Evolutionary conservation across 2,113 vertebrate genomes (phyloP).

Genomic region (Odocoileus hemionus): DNA sequence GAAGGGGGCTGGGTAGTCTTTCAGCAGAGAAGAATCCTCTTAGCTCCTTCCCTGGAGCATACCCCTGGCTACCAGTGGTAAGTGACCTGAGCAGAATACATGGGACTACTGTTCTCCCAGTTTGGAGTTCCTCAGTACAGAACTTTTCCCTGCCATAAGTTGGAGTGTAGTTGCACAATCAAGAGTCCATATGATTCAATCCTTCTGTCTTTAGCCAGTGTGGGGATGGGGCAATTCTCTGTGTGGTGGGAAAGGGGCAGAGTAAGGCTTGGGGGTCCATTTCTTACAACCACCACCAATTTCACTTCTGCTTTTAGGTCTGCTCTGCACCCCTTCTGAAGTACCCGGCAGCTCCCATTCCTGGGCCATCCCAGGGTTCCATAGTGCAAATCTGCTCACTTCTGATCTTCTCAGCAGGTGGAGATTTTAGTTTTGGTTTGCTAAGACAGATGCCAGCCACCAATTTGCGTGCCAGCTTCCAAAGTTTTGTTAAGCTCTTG

Average conservation of each 20-base stretch:
- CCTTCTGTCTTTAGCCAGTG: not conserved
- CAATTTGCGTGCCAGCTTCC: not conserved
- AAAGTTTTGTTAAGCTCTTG: not conserved
- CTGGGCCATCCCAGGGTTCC: not conserved
- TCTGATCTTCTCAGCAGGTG: not conserved
- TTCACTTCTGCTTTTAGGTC: not conserved
- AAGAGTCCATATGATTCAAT: not conserved
- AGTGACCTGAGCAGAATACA: not conserved
- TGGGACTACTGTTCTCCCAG: not conserved
- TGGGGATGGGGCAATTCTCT: not conserved
- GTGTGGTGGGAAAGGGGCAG: rapidly evolving
- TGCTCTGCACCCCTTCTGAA: not conserved
- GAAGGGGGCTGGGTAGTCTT: not conserved
- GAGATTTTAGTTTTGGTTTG: not conserved
- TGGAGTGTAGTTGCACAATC: not conserved
- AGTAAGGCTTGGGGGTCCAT: not conserved
- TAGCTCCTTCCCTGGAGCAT: not conserved
- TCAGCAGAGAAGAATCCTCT: not conserved
- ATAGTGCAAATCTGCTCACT: not conserved
- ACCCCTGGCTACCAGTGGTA: not conserved
- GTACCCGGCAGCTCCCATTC: not conserved
- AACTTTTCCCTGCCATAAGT: not conserved
- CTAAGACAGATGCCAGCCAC: not conserved
- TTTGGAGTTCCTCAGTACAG: not conserved
- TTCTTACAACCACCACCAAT: not conserved